Conservation (phyloP, 2,888 invertebrate species). For the Pemphredon lugubris region DNA sequence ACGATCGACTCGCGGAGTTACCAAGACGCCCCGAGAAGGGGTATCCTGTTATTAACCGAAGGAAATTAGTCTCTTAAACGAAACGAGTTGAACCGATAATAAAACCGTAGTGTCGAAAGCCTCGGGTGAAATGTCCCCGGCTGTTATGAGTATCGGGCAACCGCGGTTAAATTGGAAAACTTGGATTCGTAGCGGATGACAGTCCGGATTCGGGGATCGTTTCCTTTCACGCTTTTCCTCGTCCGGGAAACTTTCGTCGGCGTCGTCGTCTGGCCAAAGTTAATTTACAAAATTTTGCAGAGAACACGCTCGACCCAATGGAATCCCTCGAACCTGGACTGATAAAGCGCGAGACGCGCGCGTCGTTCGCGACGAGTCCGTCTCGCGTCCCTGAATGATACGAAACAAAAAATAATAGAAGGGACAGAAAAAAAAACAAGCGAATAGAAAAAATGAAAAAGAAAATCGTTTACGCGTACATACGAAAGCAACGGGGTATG, state of each 20-base stretch:
- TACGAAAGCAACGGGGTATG: conserved; percentile 1
- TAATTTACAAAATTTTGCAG: neutral
- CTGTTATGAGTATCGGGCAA: conserved; percentile 28
- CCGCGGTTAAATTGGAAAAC: conserved; percentile 31
- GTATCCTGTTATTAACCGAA: too few species aligned
- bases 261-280: neutral
- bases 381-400: too few species aligned
- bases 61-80: conserved; percentile 16
- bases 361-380: neutral
- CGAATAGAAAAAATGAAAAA: neutral
- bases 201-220: conserved; percentile 27
- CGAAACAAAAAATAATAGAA: too few species aligned
- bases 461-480: neutral
- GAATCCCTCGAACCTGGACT: neutral
- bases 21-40: too few species aligned
- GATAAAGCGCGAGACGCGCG: neutral
- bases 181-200: conserved; percentile 35
- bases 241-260: neutral
- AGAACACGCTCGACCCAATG: neutral
- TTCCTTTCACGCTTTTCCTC: conserved; percentile 6
- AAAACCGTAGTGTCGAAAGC: neutral
- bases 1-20: too few species aligned
- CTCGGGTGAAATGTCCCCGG: neutral
- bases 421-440: too few species aligned
- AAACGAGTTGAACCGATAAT: neutral